These are phyloP conservation scores for Hyles euphorbiae DNA, from an alignment of 1,140 invertebrate species.

Conservation along the genomic window DNA sequence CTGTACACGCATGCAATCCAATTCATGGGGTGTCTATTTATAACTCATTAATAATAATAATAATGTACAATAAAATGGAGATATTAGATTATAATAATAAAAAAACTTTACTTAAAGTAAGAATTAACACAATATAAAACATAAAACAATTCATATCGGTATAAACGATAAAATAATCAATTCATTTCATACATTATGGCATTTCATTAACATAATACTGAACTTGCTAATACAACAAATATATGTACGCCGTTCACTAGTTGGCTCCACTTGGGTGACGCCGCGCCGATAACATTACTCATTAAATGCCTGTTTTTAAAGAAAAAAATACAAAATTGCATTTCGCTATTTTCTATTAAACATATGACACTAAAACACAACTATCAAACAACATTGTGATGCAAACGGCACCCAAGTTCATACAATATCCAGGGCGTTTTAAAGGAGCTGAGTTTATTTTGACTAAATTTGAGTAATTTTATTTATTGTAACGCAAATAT, in stretches of 20 bases:
- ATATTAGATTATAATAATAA: conserved; percentile 32
- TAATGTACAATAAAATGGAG: conserved; percentile 46
- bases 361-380: too few species aligned
- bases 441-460: conserved; percentile 3
- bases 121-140: conserved; percentile 42
- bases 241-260: conserved; percentile 41
- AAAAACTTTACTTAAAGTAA: conserved; percentile 56
- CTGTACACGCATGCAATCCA: conserved; percentile 71
- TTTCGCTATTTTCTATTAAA: too few species aligned
- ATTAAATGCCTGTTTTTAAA: neutral
- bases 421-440: neutral
- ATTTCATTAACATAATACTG: conserved; percentile 71
- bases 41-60: conserved; percentile 39
- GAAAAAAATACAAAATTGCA: conserved; percentile 5
- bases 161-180: conserved; percentile 28
- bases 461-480: too few species aligned
- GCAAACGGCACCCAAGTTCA: too few species aligned
- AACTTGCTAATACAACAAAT: conserved; percentile 70
- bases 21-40: conserved; percentile 48
- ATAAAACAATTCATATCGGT: conserved; percentile 7
- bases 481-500: too few species aligned
- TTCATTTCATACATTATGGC: conserved; percentile 71
- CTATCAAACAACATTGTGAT: too few species aligned
- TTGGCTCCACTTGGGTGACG: too few species aligned
- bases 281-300: too few species aligned